phyloP scores from a whole-genome alignment of 2,888 invertebrate genomes.

The Hydrotaea diabolus region DNA sequence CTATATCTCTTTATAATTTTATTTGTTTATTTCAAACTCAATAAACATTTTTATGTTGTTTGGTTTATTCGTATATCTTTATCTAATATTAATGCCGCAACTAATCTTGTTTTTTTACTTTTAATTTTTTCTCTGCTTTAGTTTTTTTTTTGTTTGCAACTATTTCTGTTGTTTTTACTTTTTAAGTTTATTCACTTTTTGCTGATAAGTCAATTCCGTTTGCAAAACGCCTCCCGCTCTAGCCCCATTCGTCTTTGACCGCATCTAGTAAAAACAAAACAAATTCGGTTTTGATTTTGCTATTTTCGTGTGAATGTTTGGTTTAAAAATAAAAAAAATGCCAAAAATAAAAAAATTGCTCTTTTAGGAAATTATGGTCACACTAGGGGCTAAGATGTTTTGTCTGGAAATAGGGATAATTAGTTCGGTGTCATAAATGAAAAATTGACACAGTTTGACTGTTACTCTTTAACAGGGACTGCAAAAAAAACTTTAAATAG shows the following conservation, averaged over 20 bases:
- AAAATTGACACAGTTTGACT: too few relatives aligned
- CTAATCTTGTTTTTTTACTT: constrained; percentile 8
- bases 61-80: background rate
- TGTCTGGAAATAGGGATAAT: background rate
- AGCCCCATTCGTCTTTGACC: background rate
- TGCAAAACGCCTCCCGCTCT: background rate
- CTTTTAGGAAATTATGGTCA: too few relatives aligned
- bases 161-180: background rate
- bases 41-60: constrained; percentile 7
- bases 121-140: background rate
- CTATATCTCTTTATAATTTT: background rate
- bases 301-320: background rate
- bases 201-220: constrained; percentile 2
- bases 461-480: background rate
- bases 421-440: background rate
- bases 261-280: constrained; percentile 5
- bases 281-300: background rate
- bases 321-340: background rate
- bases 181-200: constrained; percentile 17
- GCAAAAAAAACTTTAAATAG: background rate
- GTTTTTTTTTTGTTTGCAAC: background rate
- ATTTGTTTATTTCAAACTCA: background rate
- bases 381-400: too few relatives aligned
- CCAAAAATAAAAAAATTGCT: too few relatives aligned
- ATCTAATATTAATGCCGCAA: background rate